Conservation (phyloP, 2,888 invertebrate genomes). For the Chymomyza procnemis region DNA sequence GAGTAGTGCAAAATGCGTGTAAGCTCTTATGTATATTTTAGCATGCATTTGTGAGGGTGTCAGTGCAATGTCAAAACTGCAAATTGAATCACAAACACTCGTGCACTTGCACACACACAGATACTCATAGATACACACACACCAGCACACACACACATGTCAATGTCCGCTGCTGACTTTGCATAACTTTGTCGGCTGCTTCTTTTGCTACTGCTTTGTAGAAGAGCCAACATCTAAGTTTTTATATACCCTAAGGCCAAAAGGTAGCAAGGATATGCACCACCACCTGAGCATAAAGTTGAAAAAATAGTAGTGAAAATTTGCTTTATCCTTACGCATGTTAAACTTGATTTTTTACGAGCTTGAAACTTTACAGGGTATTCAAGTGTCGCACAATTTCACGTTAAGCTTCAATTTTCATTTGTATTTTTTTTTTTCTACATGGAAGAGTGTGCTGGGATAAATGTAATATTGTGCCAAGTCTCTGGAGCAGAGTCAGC, state of each 20-base stretch:
- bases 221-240: conserved; percentile 49
- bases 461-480: background rate
- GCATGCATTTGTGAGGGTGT: conserved; percentile 21
- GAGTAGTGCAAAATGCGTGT: conserved; percentile 7
- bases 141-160: conserved; percentile 48
- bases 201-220: background rate
- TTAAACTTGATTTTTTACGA: no score
- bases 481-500: conserved; percentile 51
- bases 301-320: no score
- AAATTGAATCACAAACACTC: conserved; percentile 60
- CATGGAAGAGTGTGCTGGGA: background rate
- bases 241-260: conserved; percentile 13
- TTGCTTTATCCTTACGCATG: no score
- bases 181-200: conserved; percentile 60
- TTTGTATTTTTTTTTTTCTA: background rate
- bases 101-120: background rate
- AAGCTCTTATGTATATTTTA: background rate
- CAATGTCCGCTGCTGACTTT: conserved; percentile 70
- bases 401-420: background rate
- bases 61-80: conserved; percentile 54
- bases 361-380: no score
- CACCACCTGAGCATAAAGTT: no score
- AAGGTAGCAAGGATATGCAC: no score
- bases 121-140: conserved; percentile 18
- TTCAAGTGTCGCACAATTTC: no score